These are phyloP conservation scores for Nycticebus coucang DNA, from an alignment of 2,113 vertebrate genomes.

Conservation along the genomic window DNA sequence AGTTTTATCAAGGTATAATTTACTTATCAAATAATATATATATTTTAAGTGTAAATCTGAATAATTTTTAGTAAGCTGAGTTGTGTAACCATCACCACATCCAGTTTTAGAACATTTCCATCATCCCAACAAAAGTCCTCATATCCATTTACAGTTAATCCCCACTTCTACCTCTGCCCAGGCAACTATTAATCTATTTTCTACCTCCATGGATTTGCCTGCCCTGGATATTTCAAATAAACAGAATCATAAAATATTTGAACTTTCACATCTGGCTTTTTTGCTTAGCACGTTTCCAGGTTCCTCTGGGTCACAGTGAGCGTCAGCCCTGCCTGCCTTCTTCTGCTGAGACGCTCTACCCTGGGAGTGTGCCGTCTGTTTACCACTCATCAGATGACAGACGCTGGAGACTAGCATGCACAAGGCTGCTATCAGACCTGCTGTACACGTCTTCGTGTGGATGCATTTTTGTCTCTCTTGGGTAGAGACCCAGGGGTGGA, in stretches of 20 bases:
- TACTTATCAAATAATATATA: rapidly evolving
- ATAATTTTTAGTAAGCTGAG: not conserved
- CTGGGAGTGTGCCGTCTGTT: not conserved
- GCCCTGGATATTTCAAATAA: not conserved
- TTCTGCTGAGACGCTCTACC: not conserved
- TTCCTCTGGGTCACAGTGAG: too few relatives aligned
- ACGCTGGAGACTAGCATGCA: not conserved
- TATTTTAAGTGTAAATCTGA: not conserved
- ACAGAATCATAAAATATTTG: too few relatives aligned
- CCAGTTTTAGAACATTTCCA: not conserved
- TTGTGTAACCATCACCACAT: too few relatives aligned
- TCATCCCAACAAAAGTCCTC: not conserved
- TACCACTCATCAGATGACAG: not conserved
- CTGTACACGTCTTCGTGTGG: not conserved
- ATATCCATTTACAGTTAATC: not conserved
- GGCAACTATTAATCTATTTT: not conserved
- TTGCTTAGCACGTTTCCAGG: not conserved
- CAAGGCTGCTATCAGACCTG: too few relatives aligned
- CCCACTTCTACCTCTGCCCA: not conserved
- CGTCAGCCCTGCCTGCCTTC: too few relatives aligned
- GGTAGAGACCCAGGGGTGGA: not conserved
- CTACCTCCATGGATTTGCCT: not conserved
- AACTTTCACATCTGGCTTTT: not conserved
- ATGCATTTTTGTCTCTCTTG: not conserved
- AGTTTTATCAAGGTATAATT: not conserved